Base-by-base conservation (phyloP, 2,888 invertebrate genomes). In the Drosophila siamana region DNA sequence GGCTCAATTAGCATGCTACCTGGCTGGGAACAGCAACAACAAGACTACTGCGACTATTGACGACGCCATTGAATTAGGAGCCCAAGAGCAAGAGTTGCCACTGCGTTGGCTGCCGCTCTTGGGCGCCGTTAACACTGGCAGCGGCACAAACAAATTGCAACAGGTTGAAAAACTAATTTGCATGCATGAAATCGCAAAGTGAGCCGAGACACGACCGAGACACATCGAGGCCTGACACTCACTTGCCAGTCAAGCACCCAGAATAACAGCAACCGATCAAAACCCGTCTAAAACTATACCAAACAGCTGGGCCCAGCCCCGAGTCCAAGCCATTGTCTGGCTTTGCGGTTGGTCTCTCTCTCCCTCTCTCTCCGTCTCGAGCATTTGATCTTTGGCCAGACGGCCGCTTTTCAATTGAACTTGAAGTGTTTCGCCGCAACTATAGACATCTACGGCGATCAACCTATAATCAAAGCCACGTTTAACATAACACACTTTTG, bases 81-180 rank as follows among this genome's bases (percentile, higher is more conserved):
- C 36, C 11, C 59, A 43, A 33, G 48, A 38, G 19, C 50, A 38
- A 38, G 24, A 52, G 16, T 24, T 13, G 38, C 36, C 30, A 11
- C 13, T 24, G 28, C 15, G 50, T 54, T 60, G 47, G 51, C 63
- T 62, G 46, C 51, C 62, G 59, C 44, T 59, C 43, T 43, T 55
- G 65, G 78, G 68, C 57, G 67, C 68, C 86, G 77, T 64, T 82
- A 69, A 57, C 52, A 66, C 54, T 64, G 75, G 63, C 74, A 75
- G 57, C 69, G 54, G 44, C 33, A 51, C 57, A 38, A 66, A 52
- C 84, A 84, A 86, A 78, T 84, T 83, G 87, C 82, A 87, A 83
- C 84, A 88, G 83, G 84, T 84, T 86, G 68, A 85, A 76, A 86
- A 87, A 86, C 88, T 83, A 88, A 85, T 85, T 87, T 85, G 86